These are phyloP conservation scores for Mythimna impura DNA, from an alignment of 2,888 invertebrate genomes.

Conservation along the genomic window DNA sequence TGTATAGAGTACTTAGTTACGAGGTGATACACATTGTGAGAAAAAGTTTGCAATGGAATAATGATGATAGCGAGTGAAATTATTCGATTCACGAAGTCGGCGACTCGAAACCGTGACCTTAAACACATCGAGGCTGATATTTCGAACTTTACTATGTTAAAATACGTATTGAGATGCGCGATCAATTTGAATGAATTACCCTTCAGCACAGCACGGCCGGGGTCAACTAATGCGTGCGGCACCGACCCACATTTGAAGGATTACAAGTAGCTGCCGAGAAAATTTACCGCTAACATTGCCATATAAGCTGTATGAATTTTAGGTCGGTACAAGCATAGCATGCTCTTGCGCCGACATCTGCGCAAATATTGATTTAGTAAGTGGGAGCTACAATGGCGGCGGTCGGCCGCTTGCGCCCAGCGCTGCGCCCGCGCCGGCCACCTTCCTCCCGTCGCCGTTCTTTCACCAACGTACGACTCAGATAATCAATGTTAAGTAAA, in stretches of 20 bases:
- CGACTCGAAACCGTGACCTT: constrained; percentile 49
- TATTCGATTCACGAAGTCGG: constrained; percentile 52
- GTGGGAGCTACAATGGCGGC: constrained; percentile 85
- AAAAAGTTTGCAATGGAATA: constrained; percentile 41
- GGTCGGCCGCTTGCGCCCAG: constrained; percentile 72
- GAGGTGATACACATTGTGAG: constrained; percentile 27
- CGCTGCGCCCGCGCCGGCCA: constrained; percentile 69
- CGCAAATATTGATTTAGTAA: constrained; percentile 91
- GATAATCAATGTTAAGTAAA: constrained; percentile 74
- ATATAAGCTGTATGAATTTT: constrained; percentile 90
- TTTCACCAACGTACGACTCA: constrained; percentile 71
- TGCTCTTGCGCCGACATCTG: constrained; percentile 90
- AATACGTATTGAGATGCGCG: constrained; percentile 68
- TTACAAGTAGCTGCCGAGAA: constrained; percentile 90
- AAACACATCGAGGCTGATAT: constrained; percentile 54
- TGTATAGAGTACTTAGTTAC: constrained; percentile 28
- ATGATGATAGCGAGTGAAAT: constrained; percentile 35
- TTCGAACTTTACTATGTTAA: constrained; percentile 58
- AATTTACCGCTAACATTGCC: constrained; percentile 90
- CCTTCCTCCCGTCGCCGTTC: constrained; percentile 72
- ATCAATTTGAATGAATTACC: constrained; percentile 85
- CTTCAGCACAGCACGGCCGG: constrained; percentile 80
- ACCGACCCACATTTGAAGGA: constrained; percentile 90
- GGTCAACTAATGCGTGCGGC: constrained; percentile 88
- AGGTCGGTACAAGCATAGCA: constrained; percentile 89